phyloP scores from a whole-genome alignment of 2,888 invertebrate genomes.

The Aphelenchoides bicaudatus region DNA sequence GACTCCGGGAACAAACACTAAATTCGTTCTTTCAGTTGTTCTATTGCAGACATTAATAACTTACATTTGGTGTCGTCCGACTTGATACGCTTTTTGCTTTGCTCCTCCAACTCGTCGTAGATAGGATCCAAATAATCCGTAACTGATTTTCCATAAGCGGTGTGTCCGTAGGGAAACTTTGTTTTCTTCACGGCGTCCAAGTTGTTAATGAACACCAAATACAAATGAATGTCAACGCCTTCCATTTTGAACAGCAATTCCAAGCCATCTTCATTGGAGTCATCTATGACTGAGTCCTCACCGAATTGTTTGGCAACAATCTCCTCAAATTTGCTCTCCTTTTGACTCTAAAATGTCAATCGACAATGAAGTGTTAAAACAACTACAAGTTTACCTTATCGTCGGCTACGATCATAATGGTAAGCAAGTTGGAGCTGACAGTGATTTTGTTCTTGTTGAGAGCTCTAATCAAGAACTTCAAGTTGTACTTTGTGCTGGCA shows the following conservation, averaged over 20 bases:
- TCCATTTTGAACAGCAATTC: constrained; percentile 8
- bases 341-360: constrained; percentile 6
- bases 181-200: constrained; percentile 9
- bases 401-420: not conserved
- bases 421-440: constrained; percentile 3
- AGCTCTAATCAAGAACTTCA: not conserved
- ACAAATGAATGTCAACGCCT: not conserved
- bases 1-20: constrained; percentile 11
- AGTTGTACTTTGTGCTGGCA: not conserved
- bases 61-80: constrained; percentile 4
- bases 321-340: constrained; percentile 9
- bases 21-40: not conserved
- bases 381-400: constrained; percentile 8
- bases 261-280: constrained; percentile 4
- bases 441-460: not conserved
- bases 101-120: constrained; percentile 12
- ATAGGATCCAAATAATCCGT: constrained; percentile 8
- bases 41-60: not conserved
- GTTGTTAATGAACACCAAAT: constrained; percentile 12
- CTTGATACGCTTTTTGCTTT: constrained; percentile 6
- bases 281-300: constrained; percentile 1
- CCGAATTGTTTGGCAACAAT: constrained; percentile 4
- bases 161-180: constrained; percentile 1
- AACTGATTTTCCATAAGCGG: not conserved
- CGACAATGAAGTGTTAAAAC: not conserved